phyloP scores from a whole-genome alignment of 2,797 vertebrate genomes.

The Spatula versicolor region DNA sequence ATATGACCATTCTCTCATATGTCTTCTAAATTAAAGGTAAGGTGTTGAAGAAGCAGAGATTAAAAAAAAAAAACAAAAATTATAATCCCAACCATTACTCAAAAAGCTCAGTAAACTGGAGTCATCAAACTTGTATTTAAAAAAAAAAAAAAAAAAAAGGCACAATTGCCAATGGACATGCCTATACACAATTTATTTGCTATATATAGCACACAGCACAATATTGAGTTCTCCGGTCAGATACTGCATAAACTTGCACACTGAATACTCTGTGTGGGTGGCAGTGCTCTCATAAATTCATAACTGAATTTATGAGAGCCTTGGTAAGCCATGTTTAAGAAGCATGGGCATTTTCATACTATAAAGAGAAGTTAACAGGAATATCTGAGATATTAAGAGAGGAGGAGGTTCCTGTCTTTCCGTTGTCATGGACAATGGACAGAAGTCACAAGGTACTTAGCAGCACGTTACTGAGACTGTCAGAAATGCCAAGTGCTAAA shows the following conservation, averaged over 20 bases:
- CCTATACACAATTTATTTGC: conserved; percentile 9
- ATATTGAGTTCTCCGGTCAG: neutral
- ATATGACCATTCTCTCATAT: neutral
- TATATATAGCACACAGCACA: neutral
- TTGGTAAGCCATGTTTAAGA: neutral
- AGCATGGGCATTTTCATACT: neutral
- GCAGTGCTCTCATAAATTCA: neutral
- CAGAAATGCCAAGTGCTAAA: neutral
- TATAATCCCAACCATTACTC: neutral
- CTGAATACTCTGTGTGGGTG: neutral
- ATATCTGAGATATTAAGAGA: neutral
- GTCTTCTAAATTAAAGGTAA: neutral
- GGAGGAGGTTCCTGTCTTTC: neutral
- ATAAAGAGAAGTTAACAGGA: neutral
- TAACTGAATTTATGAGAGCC: neutral
- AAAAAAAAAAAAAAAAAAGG: neutral
- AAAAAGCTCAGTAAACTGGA: conserved; percentile 13
- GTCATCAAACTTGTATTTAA: neutral
- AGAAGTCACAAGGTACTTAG: neutral
- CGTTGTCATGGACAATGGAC: neutral
- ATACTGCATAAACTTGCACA: neutral
- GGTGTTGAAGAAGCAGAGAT: neutral
- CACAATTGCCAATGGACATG: neutral
- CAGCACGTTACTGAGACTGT: neutral
- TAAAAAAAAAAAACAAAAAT: fast-evolving